Base-by-base conservation (phyloP, 2,888 invertebrate species). In the Andrena minutula region DNA sequence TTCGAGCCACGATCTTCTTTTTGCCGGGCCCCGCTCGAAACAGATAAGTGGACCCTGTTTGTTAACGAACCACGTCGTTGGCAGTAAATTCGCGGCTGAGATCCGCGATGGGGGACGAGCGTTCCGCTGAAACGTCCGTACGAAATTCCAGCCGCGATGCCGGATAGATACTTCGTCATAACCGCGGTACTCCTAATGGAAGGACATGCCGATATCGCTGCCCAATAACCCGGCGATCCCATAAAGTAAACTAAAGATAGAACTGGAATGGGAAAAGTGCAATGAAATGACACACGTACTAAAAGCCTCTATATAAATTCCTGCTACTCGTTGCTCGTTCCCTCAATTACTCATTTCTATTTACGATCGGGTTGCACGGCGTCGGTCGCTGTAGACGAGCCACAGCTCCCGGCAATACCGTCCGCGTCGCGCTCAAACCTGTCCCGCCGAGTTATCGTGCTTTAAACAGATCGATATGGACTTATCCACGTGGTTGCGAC, bases 21-120 rank as follows among this genome's bases (percentile, higher is more conserved):
- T 65, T 47, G 49, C 30, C 58, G n/a, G n/a, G 51, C n/a, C 23
- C 0, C 3, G 35, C 16, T 35, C 41, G 8, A 1, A 26, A 58
- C 41, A 2, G 65, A 79, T 61, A 79, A 71, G 23, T 23, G 2
- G 7, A 23, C 4, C 69, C 28, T 63, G 79, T 65, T 78, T 32
- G 73, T 73, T 81, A 81, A 79, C 68, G 58, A 79, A 69, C 68
- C 53, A 16, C 32, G 16, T 26, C 30, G 63, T 79, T 32, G 53
- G 56, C 30, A 64, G 63, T 64, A 64, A 72, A 79, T 58, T 41
- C 49, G 66, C 61, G 28, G 7, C 16, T 10, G 12, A 10, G 41
- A 28, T 65, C 23, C 10, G 16, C 23, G 23, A 10, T 4, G 49
- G 0, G 35, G 28, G 12, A 32, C 26, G 10, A 7, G 16, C 23